phyloP scores from a whole-genome alignment of 1,140 invertebrate genomes.

The Ooceraea biroi region DNA sequence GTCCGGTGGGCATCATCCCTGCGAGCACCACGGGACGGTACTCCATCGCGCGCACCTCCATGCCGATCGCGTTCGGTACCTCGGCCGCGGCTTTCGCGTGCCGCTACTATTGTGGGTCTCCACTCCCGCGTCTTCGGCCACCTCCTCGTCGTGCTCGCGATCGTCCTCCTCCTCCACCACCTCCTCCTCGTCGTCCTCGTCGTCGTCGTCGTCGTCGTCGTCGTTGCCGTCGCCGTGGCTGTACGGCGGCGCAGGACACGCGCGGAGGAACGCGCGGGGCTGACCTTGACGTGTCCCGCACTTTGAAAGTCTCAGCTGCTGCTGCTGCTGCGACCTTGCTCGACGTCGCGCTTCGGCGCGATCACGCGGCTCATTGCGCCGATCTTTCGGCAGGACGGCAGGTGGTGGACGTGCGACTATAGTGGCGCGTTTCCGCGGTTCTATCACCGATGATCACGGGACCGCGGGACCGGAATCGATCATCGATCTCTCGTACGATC shows the following conservation, averaged over 20 bases:
- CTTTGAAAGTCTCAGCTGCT: conserved; percentile 67
- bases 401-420: background rate
- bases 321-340: conserved; percentile 69
- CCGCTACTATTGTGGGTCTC: conserved; percentile 46
- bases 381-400: conserved; percentile 17
- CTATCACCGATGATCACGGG: background rate
- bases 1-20: conserved; percentile 81
- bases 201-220: conserved; percentile 23
- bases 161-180: background rate
- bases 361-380: conserved; percentile 51
- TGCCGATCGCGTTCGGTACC: conserved; percentile 68
- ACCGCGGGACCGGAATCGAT: background rate
- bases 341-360: conserved; percentile 40
- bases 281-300: conserved; percentile 66
- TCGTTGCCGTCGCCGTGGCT: conserved; percentile 15
- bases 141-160: conserved; percentile 22
- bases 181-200: conserved; percentile 15
- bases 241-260: conserved; percentile 53
- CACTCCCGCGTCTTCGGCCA: conserved; percentile 49
- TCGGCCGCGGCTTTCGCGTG: conserved; percentile 35
- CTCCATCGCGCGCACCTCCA: conserved; percentile 85
- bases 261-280: conserved; percentile 47
- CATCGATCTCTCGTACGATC: conserved; percentile 35
- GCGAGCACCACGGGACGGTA: conserved; percentile 84
- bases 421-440: background rate